phyloP scores from a whole-genome alignment of 2,888 invertebrate genomes.

The Ceriagrion tenellum region DNA sequence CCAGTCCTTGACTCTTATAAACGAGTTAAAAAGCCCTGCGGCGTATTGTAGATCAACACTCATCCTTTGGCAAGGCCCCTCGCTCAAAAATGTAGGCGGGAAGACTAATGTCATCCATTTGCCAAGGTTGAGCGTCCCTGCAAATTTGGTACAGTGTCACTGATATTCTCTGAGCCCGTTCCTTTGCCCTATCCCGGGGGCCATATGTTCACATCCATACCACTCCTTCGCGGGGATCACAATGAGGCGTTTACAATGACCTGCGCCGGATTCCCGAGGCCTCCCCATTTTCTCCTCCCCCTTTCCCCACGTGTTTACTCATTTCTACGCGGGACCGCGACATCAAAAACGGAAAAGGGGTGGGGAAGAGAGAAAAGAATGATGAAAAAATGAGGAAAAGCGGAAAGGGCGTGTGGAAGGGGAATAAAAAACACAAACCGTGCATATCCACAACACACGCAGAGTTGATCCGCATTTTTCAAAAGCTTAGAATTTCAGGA shows the following conservation, averaged over 20 bases:
- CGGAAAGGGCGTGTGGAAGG: not conserved
- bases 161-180: not conserved
- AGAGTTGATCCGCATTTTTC: constrained; percentile 10
- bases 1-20: not conserved
- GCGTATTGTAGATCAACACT: too few relatives aligned
- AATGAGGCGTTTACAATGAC: not conserved
- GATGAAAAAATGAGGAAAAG: not conserved
- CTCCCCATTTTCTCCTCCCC: not conserved
- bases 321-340: not conserved
- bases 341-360: not conserved
- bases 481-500: constrained; percentile 22
- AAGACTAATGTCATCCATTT: too few relatives aligned
- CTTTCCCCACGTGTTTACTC: not conserved
- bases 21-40: too few relatives aligned
- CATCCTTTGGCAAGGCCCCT: too few relatives aligned
- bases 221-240: not conserved
- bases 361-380: not conserved
- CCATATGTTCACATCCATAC: not conserved
- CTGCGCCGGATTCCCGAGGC: not conserved
- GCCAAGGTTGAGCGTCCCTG: too few relatives aligned
- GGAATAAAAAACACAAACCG: not conserved
- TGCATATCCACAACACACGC: not conserved
- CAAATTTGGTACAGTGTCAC: too few relatives aligned
- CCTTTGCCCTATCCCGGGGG: not conserved
- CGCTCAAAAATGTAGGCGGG: too few relatives aligned